Evolutionary conservation across 2,888 invertebrate genomes (phyloP).

Genomic region (Leucophora obtusa): DNA sequence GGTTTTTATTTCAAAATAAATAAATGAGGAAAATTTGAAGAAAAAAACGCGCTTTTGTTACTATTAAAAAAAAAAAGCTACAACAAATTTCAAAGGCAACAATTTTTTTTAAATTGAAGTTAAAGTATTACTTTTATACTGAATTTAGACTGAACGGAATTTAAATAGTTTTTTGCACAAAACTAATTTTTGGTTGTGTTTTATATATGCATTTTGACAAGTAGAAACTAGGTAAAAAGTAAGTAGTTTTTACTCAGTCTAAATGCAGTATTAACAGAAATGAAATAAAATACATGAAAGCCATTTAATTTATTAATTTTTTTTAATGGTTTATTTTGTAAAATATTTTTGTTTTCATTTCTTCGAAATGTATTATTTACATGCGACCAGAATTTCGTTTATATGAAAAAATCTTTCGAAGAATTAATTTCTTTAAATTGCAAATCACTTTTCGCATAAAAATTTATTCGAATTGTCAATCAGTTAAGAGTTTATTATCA

Average conservation of each 20-base stretch:
- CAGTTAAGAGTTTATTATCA: no score
- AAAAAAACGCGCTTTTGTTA: background rate
- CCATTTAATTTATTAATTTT: conserved; percentile 53
- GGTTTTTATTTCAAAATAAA: background rate
- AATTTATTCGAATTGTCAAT: no score
- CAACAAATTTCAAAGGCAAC: conserved; percentile 10
- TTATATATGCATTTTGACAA: no score
- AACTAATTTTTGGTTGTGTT: no score
- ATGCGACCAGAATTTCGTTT: conserved; percentile 28
- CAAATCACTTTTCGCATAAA: no score
- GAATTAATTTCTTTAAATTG: background rate
- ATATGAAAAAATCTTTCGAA: background rate
- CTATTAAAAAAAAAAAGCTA: background rate
- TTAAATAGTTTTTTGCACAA: no score
- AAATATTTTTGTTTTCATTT: conserved; percentile 25
- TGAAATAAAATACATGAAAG: conserved; percentile 7
- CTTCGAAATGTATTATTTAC: conserved; percentile 38
- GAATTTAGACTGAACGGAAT: no score
- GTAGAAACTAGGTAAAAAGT: no score
- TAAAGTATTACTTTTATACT: conserved; percentile 43
- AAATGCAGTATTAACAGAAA: no score
- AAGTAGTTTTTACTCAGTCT: no score
- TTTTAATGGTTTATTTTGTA: conserved; percentile 42
- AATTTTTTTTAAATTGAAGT: conserved; percentile 31
- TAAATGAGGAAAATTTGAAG: background rate